Base-by-base conservation (phyloP, 2,113 vertebrate genomes). In the Chionodraco myersi region DNA sequence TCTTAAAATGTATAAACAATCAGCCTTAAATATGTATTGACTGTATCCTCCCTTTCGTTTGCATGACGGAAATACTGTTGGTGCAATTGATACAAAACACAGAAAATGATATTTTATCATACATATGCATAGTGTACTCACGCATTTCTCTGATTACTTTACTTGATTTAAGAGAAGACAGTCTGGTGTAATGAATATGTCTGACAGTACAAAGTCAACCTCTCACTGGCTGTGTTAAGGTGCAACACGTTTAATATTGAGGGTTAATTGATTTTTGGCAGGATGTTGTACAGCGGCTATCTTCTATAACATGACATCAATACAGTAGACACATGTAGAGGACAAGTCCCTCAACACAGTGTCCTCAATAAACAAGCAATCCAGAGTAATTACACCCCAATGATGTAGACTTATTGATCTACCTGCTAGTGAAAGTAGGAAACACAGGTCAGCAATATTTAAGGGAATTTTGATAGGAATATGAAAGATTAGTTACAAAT, bases 341-440 rank as follows among this genome's bases (percentile, higher is more conserved):
- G 51, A 60, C 44, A 70, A 70, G 23, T 58, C 66, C 61, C 60
- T 66, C 65, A 73, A 68, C 75, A 79, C 51, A 5, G 14, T 62
- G 54, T 62, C 67, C 26, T 73, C 74, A 62, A 67, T 65, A 54
- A 53, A 47, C 49, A 63, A 81, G 83, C 74, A 64, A 83, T 77
- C 60, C 18, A 15, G 14, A 68, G 56, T 80, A 72, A 90, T 87
- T 85, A 83, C 66, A 48, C 47, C 30, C 30, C 3, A 57, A 45
- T 41, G 60, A 68, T 51, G 65, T 59, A 86, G 21, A n/a, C 34
- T 51, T 16, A 89, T 88, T 83, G 86, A 88, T 91, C 80, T 71
- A 80, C 56, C 77, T 69, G 36, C 52, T 45, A 63, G 26, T 83
- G 60, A 78, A 83, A 73, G 64, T 58, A 44, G 56, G 51, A 45